Evolutionary conservation across 2,888 invertebrate genomes (phyloP).

Genomic region (Steinernema carpocapsae): DNA sequence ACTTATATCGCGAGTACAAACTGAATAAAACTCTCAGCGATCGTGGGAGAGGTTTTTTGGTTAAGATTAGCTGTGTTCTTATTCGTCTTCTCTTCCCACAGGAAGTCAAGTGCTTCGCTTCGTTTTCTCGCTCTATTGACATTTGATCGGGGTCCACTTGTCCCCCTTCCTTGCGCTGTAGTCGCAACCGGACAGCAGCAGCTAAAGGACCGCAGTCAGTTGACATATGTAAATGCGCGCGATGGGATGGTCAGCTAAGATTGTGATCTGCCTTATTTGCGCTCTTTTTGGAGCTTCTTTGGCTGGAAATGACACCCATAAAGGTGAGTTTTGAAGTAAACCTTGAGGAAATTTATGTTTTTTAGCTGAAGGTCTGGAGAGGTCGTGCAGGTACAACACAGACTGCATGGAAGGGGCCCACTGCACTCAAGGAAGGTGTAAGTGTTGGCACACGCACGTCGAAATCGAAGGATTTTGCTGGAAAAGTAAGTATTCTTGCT

Average conservation of each 20-base stretch:
- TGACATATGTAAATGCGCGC: slow-evolving; percentile 28
- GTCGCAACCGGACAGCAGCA: neutral
- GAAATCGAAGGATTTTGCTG: slow-evolving; percentile 49
- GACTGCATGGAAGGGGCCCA: slow-evolving; percentile 58
- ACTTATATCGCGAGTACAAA: neutral
- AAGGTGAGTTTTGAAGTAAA: no score
- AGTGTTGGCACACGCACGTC: slow-evolving; percentile 30
- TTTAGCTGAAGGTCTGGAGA: slow-evolving; percentile 41
- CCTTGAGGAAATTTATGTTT: no score
- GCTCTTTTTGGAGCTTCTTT: neutral
- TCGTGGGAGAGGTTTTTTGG: neutral
- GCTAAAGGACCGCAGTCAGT: neutral
- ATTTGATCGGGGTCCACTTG: slow-evolving; percentile 21
- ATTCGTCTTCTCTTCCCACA: no score
- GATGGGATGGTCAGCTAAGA: no score
- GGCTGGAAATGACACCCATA: neutral
- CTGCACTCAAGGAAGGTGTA: slow-evolving; percentile 52
- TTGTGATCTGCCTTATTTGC: no score
- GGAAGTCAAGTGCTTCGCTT: neutral
- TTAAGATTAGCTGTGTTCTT: no score
- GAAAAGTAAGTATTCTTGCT: slow-evolving; percentile 52
- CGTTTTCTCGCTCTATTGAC: slow-evolving; percentile 21
- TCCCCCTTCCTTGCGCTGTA: neutral
- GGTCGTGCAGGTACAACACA: slow-evolving; percentile 48
- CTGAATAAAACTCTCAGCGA: no score